Base-by-base conservation (phyloP, 35 echinoderm and acorn worm species). In the Lytechinus variegatus region DNA sequence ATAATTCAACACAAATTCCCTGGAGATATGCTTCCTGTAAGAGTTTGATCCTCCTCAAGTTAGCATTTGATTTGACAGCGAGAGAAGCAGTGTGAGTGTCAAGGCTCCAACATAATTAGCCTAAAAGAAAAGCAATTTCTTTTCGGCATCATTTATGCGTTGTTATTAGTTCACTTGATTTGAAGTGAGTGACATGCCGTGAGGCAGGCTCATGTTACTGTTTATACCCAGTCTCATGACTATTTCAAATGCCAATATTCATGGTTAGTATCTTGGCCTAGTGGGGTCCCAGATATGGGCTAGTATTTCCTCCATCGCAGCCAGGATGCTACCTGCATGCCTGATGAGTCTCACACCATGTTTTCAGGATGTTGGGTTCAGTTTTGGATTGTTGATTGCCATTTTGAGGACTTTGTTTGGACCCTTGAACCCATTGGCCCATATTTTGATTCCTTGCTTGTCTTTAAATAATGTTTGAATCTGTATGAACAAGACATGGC, bases 131-230 rank as follows among this genome's bases (percentile, higher is more conserved):
- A 79, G 66, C 66, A 79, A 79, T 79, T 79, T 24, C 66, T 79
- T 79, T 44, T 79, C 24, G 66, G n/a, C 66, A 79, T 79, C 66
- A 79, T 79, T 79, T 5, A 79, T 19, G 14, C 66, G n/a, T 79
- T 79, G 66, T 79, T 79, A 79, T 79, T 79, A 19, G 19, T 79
- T 79, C 66, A 79, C 66, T 79, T 79, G 66, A 79, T 79, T 79
- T 79, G 19, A 79, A 79, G 66, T 79, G 66, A 79, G 66, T 79
- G 66, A 79, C 66, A 79, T 79, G 66, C 66, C 66, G 4, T 24
- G 66, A 79, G 66, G 66, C 4, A 79, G 66, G 66, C 16, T 79
- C 66, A 79, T 79, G 66, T 79, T 79, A 79, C 66, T 79, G 66
- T 79, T 79, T 79, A 79, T 79, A 79, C 12, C 66, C 4, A 21